Conservation (phyloP, 2,888 invertebrate genomes). For the Cylindroiulus punctatus region DNA sequence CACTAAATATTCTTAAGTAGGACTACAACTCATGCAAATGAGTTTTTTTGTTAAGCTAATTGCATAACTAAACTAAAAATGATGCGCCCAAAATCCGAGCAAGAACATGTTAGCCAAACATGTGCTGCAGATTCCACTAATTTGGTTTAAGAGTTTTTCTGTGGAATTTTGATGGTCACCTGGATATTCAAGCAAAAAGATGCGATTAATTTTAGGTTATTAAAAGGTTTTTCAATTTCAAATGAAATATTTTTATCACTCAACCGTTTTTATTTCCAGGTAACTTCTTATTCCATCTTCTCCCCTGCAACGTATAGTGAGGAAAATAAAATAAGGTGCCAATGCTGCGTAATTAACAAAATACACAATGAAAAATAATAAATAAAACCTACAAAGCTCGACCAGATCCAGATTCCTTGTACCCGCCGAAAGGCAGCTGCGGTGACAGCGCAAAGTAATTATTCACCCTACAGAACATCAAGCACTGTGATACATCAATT, state of each 20-base stretch:
- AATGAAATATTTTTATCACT: slow-evolving; percentile 40
- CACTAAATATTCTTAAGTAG: too few relatives aligned
- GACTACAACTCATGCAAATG: too few relatives aligned
- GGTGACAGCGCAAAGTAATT: slow-evolving; percentile 60
- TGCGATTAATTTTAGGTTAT: not conserved
- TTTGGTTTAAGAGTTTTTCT: slow-evolving; percentile 60
- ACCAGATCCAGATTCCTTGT: slow-evolving; percentile 62
- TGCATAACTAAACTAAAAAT: too few relatives aligned
- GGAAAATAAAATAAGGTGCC: not conserved
- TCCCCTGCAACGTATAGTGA: slow-evolving; percentile 58
- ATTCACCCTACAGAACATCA: slow-evolving; percentile 61
- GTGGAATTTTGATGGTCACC: slow-evolving; percentile 61
- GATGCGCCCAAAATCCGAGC: too few relatives aligned
- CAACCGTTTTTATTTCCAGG: slow-evolving; percentile 60
- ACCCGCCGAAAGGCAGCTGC: slow-evolving; percentile 63
- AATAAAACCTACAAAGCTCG: slow-evolving; percentile 59
- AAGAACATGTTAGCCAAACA: not conserved
- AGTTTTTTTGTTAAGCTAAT: not conserved
- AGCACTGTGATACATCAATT: not conserved
- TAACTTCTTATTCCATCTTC: slow-evolving; percentile 59
- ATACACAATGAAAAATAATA: not conserved
- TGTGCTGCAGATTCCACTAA: too few relatives aligned
- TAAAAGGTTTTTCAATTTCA: not conserved
- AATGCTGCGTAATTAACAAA: not conserved
- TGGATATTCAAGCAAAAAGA: slow-evolving; percentile 53